phyloP scores from a whole-genome alignment of 2,888 invertebrate genomes.

The Caenorhabditis sp. region DNA sequence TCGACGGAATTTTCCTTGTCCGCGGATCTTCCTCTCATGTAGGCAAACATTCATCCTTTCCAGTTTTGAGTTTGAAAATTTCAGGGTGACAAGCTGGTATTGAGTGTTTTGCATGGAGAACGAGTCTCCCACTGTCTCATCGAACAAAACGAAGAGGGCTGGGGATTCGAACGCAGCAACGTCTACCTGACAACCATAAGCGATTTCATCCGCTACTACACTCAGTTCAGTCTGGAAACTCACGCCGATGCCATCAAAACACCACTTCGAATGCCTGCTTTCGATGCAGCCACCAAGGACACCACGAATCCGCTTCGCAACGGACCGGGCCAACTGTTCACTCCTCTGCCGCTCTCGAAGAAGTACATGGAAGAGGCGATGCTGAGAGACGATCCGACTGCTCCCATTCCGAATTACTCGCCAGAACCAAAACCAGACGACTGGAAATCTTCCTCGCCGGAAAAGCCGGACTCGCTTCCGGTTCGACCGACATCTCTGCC shows the following conservation, averaged over 20 bases:
- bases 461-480: neutral
- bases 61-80: neutral
- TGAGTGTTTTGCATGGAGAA: conserved; percentile 61
- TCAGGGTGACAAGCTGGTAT: conserved; percentile 58
- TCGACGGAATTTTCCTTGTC: conserved; percentile 93
- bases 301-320: conserved; percentile 16
- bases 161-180: conserved; percentile 76
- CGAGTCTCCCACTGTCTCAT: conserved; percentile 80
- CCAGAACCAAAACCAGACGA: conserved; percentile 14
- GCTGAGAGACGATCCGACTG: conserved; percentile 11
- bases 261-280: conserved; percentile 48
- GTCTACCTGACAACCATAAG: conserved; percentile 71
- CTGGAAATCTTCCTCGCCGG: conserved; percentile 8
- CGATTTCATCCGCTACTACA: conserved; percentile 77
- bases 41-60: neutral
- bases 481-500: conserved; percentile 22
- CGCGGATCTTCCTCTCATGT: conserved; percentile 84
- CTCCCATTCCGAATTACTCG: neutral
- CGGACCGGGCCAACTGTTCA: conserved; percentile 35
- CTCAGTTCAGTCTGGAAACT: conserved; percentile 69
- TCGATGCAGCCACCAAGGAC: conserved; percentile 13
- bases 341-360: conserved; percentile 22
- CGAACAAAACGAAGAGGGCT: conserved; percentile 70
- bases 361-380: conserved; percentile 39
- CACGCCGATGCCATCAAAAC: conserved; percentile 71